Conservation (phyloP, 2,113 vertebrate genomes). For the Laticauda laticaudata region DNA sequence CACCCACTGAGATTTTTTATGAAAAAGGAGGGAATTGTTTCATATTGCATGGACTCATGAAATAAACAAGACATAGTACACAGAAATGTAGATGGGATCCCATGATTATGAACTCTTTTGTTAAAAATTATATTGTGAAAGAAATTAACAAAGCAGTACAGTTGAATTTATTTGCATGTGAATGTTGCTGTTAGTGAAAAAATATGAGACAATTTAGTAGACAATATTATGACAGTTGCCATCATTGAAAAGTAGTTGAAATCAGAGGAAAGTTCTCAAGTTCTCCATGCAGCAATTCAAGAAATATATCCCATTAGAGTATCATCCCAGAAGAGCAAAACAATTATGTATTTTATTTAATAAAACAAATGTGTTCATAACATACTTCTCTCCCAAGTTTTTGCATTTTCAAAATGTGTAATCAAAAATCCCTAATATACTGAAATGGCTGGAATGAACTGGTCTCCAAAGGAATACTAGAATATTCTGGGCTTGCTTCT, state of each 20-base stretch:
- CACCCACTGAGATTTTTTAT: neutral
- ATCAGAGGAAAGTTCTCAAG: neutral
- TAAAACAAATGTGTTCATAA: slow-evolving; percentile 6
- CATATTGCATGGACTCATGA: neutral
- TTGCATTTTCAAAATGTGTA: neutral
- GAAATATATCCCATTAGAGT: slow-evolving; percentile 45
- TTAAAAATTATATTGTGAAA: neutral
- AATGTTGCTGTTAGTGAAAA: neutral
- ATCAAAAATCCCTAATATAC: neutral
- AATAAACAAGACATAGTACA: neutral
- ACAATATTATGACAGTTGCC: neutral
- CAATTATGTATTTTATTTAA: slow-evolving; percentile 22
- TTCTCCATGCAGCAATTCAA: slow-evolving; percentile 32
- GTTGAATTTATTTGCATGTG: neutral
- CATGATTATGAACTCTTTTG: neutral
- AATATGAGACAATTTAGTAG: neutral
- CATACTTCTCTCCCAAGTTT: neutral
- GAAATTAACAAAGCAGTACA: neutral
- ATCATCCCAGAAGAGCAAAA: neutral
- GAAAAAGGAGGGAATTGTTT: neutral
- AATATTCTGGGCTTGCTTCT: neutral
- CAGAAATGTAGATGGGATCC: neutral
- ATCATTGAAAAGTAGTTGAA: neutral
- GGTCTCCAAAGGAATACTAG: neutral
- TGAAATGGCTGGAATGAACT: neutral